Base-by-base conservation (phyloP, 2,888 invertebrate species). In the Pseudococcus jackbeardsleyi region DNA sequence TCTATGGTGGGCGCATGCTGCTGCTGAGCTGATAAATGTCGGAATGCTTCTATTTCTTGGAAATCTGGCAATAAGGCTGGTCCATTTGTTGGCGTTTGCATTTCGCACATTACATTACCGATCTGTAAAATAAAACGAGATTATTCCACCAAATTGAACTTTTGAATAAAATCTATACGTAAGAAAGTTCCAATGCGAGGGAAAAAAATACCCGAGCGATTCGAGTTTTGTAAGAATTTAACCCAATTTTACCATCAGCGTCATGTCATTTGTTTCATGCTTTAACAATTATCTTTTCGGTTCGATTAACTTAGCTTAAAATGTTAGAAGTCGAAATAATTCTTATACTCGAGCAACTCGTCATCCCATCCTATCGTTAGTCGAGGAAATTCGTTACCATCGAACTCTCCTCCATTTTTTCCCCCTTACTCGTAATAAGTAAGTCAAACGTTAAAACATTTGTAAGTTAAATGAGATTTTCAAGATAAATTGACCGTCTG, bases 61-160 rank as follows among this genome's bases (percentile, higher is more conserved):
- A 89, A 84, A 33, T 89, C 89, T 68, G 89, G 86, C 54, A 89
- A 89, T 26, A 89, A 89, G 11, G 87, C 89, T 39, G 89, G 89
- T 1, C 88, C 89, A 39, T 89, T 89, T 2, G 89, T 89, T n/a
- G 89, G 89, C 12, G 89, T 89, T 59, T 88, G 89, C 42, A 89
- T 22, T 50, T 89, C 89, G 26, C 89, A 89, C 88, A 89, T 54
- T 64, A 89, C 79, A 5, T 89, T 89, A 33, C 89, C 86, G n/a
- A 84, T 42, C 86, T 89, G 33, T 26, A 42, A 86, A 85, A 54
- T 54, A n/a, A n/a, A 54, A 26, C 8, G 42, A 54, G 54, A 84
- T 46, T 39, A 64, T 85, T 64, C 64, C 9, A 59, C 33, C 59
- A 59, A 85, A 26, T 54, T 22, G 9, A 22, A 22, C 22, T 11